phyloP scores from a whole-genome alignment of 1,140 invertebrate genomes.

The Lucilia cuprina region DNA sequence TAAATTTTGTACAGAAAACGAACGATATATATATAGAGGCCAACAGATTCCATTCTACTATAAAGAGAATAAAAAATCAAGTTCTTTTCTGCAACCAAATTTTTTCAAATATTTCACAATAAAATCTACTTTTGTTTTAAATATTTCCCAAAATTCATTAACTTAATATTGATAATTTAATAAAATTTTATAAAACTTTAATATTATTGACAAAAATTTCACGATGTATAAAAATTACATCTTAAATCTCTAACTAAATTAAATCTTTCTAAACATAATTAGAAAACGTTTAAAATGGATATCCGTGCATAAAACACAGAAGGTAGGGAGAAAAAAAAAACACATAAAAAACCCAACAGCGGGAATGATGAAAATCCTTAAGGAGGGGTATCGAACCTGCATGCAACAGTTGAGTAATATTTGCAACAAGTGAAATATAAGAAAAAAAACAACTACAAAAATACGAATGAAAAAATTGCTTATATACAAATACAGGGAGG shows the following conservation, averaged over 20 bases:
- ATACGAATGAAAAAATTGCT: neutral
- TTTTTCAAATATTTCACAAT: too few species aligned
- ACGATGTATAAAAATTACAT: neutral
- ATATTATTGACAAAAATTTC: neutral
- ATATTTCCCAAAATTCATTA: too few species aligned
- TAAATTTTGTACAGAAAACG: too few species aligned
- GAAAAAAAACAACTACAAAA: neutral
- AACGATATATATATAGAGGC: too few species aligned
- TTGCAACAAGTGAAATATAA: conserved; percentile 2
- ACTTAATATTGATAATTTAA: too few species aligned
- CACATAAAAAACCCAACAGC: neutral
- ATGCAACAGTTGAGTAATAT: conserved; percentile 27
- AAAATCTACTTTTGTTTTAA: too few species aligned
- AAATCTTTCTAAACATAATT: conserved; percentile 29
- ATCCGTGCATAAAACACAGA: neutral
- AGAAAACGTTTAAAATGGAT: conserved; percentile 31
- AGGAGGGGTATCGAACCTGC: conserved; percentile 18
- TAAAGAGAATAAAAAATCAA: too few species aligned
- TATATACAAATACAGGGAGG: neutral
- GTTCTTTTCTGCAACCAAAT: too few species aligned
- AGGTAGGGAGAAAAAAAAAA: neutral
- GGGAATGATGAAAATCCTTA: neutral
- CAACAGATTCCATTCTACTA: too few species aligned
- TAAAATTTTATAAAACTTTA: neutral
- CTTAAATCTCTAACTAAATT: conserved; percentile 29